Evolutionary conservation across 2,113 vertebrate species (phyloP).

Genomic region (Colaptes auratus): DNA sequence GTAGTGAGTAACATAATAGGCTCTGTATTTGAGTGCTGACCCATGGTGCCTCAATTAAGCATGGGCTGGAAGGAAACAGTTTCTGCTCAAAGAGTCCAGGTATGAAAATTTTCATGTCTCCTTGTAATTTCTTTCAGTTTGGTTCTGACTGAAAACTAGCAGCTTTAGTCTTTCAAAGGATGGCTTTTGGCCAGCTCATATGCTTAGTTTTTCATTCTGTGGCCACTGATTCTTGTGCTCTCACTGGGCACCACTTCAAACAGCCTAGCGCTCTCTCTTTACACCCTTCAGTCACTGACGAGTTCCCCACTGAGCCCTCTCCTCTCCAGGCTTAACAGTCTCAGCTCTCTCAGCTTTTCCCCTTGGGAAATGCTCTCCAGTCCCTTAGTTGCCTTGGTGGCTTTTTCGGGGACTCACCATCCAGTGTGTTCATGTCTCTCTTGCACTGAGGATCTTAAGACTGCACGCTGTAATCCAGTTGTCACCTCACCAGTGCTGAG

Average conservation of each 20-base stretch:
- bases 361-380: not conserved
- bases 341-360: not conserved
- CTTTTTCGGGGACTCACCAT: not conserved
- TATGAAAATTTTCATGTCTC: not conserved
- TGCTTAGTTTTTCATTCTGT: not conserved
- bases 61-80: not conserved
- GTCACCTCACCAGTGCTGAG: not conserved
- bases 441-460: not conserved
- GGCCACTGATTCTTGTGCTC: not conserved
- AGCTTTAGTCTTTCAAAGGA: not conserved
- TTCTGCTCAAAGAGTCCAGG: not conserved
- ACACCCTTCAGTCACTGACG: not conserved
- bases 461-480: not conserved
- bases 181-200: not conserved
- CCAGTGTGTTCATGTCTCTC: fast-evolving
- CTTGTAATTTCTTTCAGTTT: not conserved
- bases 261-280: not conserved
- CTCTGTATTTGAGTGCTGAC: not conserved
- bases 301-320: not conserved
- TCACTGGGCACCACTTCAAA: not conserved
- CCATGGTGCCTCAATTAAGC: not conserved
- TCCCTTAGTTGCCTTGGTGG: not conserved
- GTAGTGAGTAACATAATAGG: not conserved
- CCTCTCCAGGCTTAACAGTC: not conserved
- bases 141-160: not conserved